A percentile compares a stretch with the other conserved stretches of the same genome.
Evolutionary conservation across 2,113 vertebrate genomes (phyloP).

Genomic region (Sceloporus undulatus): DNA sequence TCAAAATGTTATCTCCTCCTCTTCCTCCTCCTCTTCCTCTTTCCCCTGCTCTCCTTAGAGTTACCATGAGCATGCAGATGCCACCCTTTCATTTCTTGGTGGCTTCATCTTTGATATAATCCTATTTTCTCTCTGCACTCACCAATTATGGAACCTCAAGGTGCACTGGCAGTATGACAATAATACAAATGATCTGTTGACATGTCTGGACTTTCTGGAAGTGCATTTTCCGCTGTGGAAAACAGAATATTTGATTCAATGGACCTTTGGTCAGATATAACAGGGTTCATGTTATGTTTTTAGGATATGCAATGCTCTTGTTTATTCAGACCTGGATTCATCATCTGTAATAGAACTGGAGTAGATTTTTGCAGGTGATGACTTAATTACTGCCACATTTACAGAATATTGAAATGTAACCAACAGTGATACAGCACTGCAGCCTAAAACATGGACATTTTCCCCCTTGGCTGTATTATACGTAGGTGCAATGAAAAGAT

Average conservation of each 20-base stretch:
- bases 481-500: background rate
- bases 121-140: too few species aligned
- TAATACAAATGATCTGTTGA: background rate
- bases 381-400: background rate
- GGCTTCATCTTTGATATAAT: too few species aligned
- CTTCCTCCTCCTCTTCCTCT: too few species aligned
- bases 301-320: background rate
- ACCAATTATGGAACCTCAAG: background rate
- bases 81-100: too few species aligned
- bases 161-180: background rate
- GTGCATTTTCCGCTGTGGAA: too few species aligned
- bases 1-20: too few species aligned
- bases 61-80: too few species aligned
- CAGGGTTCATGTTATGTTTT: background rate
- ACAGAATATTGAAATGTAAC: background rate
- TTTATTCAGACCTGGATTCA: background rate
- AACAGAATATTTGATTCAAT: too few species aligned
- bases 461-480: conserved; percentile 13
- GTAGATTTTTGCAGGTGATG: too few species aligned
- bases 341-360: background rate
- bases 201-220: background rate
- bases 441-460: conserved; percentile 2
- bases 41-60: too few species aligned
- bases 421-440: background rate
- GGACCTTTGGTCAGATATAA: background rate